These are phyloP conservation scores for Drosophila insularis DNA, from an alignment of 1,140 invertebrate genomes.

Conservation along the genomic window DNA sequence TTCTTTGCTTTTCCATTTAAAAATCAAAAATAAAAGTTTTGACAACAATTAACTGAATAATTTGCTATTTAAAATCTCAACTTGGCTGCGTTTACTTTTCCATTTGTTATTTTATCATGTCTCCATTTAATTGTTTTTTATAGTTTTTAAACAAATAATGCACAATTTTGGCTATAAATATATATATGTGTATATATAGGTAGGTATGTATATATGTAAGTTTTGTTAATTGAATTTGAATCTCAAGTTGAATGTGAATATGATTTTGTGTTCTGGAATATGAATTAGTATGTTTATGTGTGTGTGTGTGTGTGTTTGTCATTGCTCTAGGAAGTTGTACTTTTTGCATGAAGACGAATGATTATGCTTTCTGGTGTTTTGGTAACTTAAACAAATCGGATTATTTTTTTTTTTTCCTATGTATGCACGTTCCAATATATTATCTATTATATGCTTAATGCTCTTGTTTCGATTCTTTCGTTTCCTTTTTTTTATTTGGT, in stretches of 20 bases:
- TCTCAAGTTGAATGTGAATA: conserved; percentile 53
- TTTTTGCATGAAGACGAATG: conserved; percentile 73
- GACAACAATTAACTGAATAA: conserved; percentile 76
- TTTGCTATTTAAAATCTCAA: conserved; percentile 76
- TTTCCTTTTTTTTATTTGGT: conserved; percentile 7
- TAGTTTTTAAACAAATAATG: conserved; percentile 63
- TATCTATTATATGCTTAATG: not conserved
- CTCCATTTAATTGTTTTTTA: not conserved
- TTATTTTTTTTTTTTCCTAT: not conserved
- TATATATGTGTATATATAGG: conserved; percentile 20
- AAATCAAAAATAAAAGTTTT: conserved; percentile 63
- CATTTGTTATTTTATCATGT: not conserved
- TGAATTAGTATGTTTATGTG: conserved; percentile 23
- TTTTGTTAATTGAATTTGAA: conserved; percentile 55
- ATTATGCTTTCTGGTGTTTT: conserved; percentile 59
- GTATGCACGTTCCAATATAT: too few relatives aligned
- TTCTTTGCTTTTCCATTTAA: conserved; percentile 4
- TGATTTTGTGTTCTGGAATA: conserved; percentile 27
- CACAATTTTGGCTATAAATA: conserved; percentile 60
- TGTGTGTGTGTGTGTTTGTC: conserved; percentile 15
- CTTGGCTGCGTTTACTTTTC: not conserved
- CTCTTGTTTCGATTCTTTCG: conserved; percentile 2
- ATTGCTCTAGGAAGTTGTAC: conserved; percentile 63
- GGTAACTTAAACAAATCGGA: conserved; percentile 47
- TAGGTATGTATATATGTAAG: conserved; percentile 8